Evolutionary conservation across 2,797 vertebrate genomes (phyloP).

Genomic region (Amniataba percoides): DNA sequence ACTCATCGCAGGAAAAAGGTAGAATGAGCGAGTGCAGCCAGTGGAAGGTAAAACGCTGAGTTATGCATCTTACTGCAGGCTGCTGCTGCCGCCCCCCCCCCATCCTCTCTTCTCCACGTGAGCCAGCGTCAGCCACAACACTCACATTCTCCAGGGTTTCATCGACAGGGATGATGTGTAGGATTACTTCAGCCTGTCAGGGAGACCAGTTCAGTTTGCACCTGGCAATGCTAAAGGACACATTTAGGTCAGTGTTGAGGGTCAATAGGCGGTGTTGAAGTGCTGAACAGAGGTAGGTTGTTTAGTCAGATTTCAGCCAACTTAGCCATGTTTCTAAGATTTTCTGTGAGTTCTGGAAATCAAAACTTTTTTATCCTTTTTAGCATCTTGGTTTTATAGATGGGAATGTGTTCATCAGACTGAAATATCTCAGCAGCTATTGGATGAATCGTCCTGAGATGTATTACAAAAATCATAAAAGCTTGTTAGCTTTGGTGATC

Average conservation of each 20-base stretch:
- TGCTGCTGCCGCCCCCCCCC: constrained; percentile 25
- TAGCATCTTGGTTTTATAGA: background rate
- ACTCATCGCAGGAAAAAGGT: constrained; percentile 66
- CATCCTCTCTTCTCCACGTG: constrained; percentile 30
- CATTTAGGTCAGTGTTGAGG: background rate
- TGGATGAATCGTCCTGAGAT: background rate
- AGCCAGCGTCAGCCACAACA: constrained; percentile 36
- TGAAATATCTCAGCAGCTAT: background rate
- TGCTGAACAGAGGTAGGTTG: background rate
- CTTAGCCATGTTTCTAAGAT: background rate
- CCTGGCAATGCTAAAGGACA: background rate
- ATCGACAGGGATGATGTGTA: background rate
- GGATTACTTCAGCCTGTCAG: constrained; percentile 16
- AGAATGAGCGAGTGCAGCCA: constrained; percentile 54
- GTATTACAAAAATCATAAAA: background rate
- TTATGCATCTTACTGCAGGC: constrained; percentile 69
- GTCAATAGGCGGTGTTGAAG: background rate
- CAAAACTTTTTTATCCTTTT: background rate
- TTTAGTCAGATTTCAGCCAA: background rate
- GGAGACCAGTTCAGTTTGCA: background rate
- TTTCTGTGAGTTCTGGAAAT: background rate
- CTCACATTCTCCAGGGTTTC: constrained; percentile 13
- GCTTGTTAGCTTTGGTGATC: background rate
- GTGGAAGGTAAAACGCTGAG: constrained; percentile 72
- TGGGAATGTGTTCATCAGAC: background rate